Percentiles rank a stretch among this genome's conserved stretches.
Conservation (phyloP, 2,888 invertebrate genomes). For the Hemistola chrysoprasaria region DNA sequence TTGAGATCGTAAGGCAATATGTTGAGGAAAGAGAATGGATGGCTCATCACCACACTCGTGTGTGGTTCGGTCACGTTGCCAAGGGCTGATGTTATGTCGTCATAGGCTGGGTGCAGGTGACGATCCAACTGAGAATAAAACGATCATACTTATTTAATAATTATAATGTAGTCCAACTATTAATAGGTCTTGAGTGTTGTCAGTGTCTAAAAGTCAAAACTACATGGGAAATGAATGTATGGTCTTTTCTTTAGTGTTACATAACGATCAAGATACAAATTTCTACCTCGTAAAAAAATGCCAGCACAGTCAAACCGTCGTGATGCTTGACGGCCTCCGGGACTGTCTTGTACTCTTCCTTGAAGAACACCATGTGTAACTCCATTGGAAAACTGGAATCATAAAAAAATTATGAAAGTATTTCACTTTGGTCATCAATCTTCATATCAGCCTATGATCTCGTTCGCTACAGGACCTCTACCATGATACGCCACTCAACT, state of each 20-base stretch:
- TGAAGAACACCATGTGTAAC: slow-evolving; percentile 89
- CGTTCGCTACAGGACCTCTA: no score
- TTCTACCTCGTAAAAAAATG: slow-evolving; percentile 89
- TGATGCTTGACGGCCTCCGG: slow-evolving; percentile 83
- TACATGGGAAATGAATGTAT: no score
- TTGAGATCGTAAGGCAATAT: slow-evolving; percentile 79
- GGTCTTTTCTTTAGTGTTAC: slow-evolving; percentile 3
- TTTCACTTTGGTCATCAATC: no score
- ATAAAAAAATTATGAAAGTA: not conserved
- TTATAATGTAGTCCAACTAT: no score
- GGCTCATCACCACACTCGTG: slow-evolving; percentile 66
- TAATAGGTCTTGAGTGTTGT: no score
- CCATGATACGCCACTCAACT: no score
- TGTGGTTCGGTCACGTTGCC: slow-evolving; percentile 80
- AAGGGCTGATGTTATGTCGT: slow-evolving; percentile 81
- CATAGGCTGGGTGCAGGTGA: slow-evolving; percentile 78
- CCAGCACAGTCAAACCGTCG: slow-evolving; percentile 90
- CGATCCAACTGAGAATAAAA: slow-evolving; percentile 63
- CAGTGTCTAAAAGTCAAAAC: no score
- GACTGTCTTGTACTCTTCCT: slow-evolving; percentile 83
- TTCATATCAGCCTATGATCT: no score
- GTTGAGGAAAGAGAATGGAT: slow-evolving; percentile 78
- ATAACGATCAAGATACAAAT: slow-evolving; percentile 18
- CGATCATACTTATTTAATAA: no score
- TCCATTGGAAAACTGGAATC: slow-evolving; percentile 86